Conservation (phyloP, 2,797 vertebrate species). For the Manis pentadactyla region DNA sequence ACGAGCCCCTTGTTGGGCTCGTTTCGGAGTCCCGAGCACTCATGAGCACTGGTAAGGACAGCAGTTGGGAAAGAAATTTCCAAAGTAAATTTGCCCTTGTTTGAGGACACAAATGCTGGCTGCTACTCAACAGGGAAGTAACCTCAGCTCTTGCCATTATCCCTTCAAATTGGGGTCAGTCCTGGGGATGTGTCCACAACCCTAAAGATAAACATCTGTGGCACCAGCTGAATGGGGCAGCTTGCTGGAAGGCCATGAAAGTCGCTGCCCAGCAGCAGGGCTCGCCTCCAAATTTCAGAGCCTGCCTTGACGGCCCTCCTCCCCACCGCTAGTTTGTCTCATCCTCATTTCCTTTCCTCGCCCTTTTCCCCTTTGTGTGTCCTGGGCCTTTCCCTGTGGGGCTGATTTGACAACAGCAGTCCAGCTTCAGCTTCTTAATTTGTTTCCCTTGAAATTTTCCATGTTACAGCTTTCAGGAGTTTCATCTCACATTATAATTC, state of each 20-base stretch:
- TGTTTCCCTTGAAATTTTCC: conserved; percentile 54
- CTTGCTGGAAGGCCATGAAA: neutral
- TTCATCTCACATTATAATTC: conserved; percentile 48
- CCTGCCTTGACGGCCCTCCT: neutral
- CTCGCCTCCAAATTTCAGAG: neutral
- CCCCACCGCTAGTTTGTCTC: neutral
- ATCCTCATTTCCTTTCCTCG: neutral
- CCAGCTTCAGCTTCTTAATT: conserved; percentile 53
- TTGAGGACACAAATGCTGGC: neutral
- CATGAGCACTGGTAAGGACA: neutral
- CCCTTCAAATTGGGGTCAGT: neutral
- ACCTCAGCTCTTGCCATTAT: neutral
- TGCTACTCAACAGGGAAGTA: conserved; percentile 4
- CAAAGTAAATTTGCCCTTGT: conserved; percentile 18
- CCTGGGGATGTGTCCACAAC: neutral
- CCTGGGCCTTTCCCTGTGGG: neutral
- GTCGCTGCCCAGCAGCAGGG: neutral
- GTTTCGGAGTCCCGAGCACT: neutral
- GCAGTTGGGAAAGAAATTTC: neutral
- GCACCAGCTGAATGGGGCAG: neutral
- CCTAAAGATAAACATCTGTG: neutral
- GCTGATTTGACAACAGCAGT: neutral
- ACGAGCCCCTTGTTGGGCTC: neutral
- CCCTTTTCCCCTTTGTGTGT: neutral
- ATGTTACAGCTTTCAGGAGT: conserved; percentile 46